These are phyloP conservation scores for Branchellion lobata DNA, from an alignment of 2,888 invertebrate species.

Conservation along the genomic window DNA sequence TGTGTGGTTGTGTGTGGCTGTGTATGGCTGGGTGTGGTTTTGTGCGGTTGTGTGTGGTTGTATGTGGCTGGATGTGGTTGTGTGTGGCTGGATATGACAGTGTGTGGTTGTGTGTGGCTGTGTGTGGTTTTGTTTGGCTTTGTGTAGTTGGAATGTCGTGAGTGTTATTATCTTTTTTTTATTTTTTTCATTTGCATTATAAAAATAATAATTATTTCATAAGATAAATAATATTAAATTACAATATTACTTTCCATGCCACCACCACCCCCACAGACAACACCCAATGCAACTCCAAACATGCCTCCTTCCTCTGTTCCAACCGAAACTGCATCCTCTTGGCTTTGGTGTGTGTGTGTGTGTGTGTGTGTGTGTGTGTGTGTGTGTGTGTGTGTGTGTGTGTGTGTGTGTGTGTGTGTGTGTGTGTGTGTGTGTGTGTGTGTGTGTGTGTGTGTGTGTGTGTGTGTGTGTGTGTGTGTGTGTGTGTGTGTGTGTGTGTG, in stretches of 20 bases:
- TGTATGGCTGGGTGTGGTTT: too few species aligned
- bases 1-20: too few species aligned
- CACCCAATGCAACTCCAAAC: neutral
- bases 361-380: constrained; percentile 25
- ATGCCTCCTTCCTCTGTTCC: neutral
- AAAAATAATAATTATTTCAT: neutral
- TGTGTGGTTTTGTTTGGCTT: too few species aligned
- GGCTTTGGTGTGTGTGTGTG: neutral
- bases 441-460: constrained; percentile 17
- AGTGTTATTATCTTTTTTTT: too few species aligned
- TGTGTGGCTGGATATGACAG: too few species aligned
- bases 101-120: too few species aligned
- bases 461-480: constrained; percentile 8
- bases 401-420: constrained; percentile 1
- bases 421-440: constrained; percentile 7
- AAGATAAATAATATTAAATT: neutral
- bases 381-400: constrained; percentile 12
- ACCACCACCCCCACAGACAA: neutral
- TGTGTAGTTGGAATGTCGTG: too few species aligned
- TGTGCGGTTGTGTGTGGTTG: too few species aligned
- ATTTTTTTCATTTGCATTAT: neutral
- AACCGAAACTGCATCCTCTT: neutral
- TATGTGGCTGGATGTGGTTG: too few species aligned
- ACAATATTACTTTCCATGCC: neutral
- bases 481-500: constrained; percentile 1